Base-by-base conservation (phyloP, 2,888 invertebrate genomes). In the Brassicogethes aeneus region DNA sequence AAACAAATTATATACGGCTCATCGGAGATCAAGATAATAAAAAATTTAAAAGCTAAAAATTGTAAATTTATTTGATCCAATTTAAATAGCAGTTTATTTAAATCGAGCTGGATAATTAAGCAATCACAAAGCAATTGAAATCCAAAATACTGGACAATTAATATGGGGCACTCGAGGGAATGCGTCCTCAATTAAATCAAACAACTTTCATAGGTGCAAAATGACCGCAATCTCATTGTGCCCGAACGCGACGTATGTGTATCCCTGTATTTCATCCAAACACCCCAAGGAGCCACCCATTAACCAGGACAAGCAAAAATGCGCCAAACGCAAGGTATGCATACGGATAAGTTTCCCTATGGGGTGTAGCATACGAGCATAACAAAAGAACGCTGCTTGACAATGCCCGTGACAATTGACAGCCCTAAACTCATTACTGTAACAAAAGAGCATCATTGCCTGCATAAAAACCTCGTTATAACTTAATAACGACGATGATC, bases 391-490 rank as follows among this genome's bases (percentile, higher is more conserved):
- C 23, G 23, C 23, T 5, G 40, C 41, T 42, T 33, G 52, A 64
- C 60, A 63, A 62, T 62, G 59, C 64, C 64, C 65, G 48, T 48
- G 63, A 62, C 62, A 58, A 64, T 63, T 61, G 63, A 60, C 64
- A 60, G 64, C 64, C 63, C 63, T 66, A 66, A 66, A 67, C 63
- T 66, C 67, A 67, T 68, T 67, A 66, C 58, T 61, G 57, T 61
- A 64, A 66, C 67, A 68, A 68, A 68, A 67, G 68, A 65, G 61
- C 62, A 64, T 65, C 64, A 67, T 67, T 65, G 63, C 61, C 61
- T 67, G 68, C 64, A 68, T 68, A 68, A 68, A 68, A 68, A 68
- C 62, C 62, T 59, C 60, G 61, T 64, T 64, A 64, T 57, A 57
- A 58, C 56, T 62, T 61, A 60, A 64, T 62, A 59, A 56, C 57